Evolutionary conservation across 2,113 vertebrate genomes (phyloP).

Genomic region (Planiliza haematocheilus): DNA sequence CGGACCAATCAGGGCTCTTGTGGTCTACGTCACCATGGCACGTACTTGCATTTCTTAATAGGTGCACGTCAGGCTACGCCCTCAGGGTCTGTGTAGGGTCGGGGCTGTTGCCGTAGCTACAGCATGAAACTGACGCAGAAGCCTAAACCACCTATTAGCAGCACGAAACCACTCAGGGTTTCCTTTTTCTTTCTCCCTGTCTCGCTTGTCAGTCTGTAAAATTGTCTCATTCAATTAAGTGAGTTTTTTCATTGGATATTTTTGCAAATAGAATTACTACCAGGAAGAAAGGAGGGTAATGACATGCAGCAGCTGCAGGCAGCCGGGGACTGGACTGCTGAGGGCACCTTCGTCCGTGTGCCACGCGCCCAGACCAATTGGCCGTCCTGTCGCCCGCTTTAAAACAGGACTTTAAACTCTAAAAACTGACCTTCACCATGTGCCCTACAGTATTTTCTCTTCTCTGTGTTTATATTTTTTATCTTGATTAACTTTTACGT

Average conservation of each 20-base stretch:
- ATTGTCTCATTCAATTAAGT: conserved; percentile 4
- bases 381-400: neutral
- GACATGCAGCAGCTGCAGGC: neutral
- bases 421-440: conserved; percentile 34
- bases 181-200: conserved; percentile 18
- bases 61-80: too few species aligned
- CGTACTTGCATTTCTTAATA: too few species aligned
- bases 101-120: too few species aligned
- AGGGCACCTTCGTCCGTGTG: conserved; percentile 14
- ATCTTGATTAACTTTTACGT: conserved; percentile 31
- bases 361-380: neutral
- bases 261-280: neutral
- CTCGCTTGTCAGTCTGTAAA: conserved; percentile 5
- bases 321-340: neutral
- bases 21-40: too few species aligned
- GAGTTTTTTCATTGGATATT: neutral
- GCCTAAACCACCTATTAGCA: too few species aligned
- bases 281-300: neutral
- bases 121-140: too few species aligned
- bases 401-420: conserved; percentile 12
- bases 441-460: conserved; percentile 13
- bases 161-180: conserved; percentile 12
- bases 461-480: conserved; percentile 15
- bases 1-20: too few species aligned
- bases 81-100: too few species aligned